Evolutionary conservation across 2,797 vertebrate genomes (phyloP).

Genomic region (Telmatherina bonti): DNA sequence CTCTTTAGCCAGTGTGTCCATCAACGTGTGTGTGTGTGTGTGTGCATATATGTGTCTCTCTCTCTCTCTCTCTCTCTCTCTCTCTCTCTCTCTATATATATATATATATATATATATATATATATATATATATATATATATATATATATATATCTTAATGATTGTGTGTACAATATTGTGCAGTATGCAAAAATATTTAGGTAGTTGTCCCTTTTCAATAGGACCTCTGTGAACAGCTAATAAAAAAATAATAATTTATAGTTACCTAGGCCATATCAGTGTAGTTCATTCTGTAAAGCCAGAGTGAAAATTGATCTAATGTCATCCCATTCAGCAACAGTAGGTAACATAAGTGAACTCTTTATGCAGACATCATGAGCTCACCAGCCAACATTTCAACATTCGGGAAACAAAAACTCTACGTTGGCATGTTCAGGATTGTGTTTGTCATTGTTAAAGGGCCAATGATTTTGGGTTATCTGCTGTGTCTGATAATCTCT

Average conservation of each 20-base stretch:
- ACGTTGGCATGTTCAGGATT: too few species aligned
- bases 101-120: too few species aligned
- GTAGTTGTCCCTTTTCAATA: conserved; percentile 21
- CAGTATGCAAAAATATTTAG: conserved; percentile 41
- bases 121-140: too few species aligned
- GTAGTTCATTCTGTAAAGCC: background rate
- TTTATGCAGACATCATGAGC: background rate
- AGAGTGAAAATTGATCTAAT: background rate
- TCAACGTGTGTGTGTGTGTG: too few species aligned
- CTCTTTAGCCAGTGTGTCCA: background rate
- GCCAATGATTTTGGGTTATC: too few species aligned
- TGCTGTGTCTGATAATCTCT: too few species aligned
- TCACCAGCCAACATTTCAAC: background rate
- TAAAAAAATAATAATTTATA: too few species aligned
- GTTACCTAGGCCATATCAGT: background rate
- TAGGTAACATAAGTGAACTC: background rate
- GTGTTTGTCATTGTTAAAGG: too few species aligned
- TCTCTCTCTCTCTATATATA: too few species aligned
- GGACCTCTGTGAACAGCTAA: background rate
- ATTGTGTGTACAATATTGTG: conserved; percentile 29
- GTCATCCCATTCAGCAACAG: background rate
- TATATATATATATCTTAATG: conserved; percentile 37
- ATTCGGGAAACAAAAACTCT: background rate
- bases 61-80: too few species aligned
- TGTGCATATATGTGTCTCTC: too few species aligned